Percentiles rank a stretch among this genome's conserved stretches.
Conservation (phyloP, 2,797 vertebrate species). For the Limosa lapponica region DNA sequence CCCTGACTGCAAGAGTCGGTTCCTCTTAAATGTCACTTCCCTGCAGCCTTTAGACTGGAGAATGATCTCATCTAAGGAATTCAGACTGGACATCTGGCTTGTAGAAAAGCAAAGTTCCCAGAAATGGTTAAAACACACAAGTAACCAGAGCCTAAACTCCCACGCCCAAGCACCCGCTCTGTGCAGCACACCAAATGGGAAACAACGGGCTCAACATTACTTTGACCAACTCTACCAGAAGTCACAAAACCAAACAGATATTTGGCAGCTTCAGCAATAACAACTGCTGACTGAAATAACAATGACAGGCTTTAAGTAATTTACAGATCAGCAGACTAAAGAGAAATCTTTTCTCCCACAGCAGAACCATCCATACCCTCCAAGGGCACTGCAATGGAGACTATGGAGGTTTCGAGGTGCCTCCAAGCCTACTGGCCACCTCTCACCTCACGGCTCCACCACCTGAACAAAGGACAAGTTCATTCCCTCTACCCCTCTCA, state of each 20-base stretch:
- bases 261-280: background rate
- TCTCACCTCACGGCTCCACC: background rate
- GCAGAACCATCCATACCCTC: background rate
- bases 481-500: background rate
- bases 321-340: background rate
- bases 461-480: background rate
- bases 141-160: background rate
- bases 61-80: background rate
- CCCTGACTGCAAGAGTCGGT: background rate
- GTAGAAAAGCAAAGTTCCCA: background rate
- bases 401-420: rapidly evolving
- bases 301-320: background rate
- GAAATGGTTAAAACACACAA: background rate
- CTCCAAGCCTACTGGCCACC: background rate
- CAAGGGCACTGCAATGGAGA: background rate
- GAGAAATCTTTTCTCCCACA: background rate
- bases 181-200: background rate
- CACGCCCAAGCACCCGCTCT: background rate
- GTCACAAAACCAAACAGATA: background rate
- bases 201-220: background rate
- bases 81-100: background rate
- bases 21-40: background rate
- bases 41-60: background rate
- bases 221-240: background rate
- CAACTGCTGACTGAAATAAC: conserved; percentile 6